Conservation (phyloP, 2,113 vertebrate species). For the Centropus unirufus region DNA sequence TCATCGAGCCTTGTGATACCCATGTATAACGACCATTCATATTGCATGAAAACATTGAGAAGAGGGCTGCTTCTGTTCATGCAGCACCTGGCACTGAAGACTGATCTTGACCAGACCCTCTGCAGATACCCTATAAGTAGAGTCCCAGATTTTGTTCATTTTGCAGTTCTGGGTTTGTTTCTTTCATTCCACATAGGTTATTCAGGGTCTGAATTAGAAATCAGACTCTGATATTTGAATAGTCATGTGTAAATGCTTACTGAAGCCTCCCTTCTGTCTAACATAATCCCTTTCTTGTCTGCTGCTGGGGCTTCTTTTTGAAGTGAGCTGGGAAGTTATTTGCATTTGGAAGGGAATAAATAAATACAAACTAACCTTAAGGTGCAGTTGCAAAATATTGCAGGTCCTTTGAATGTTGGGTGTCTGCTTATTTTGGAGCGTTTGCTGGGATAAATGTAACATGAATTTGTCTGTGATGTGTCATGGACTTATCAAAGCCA, state of each 20-base stretch:
- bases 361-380: conserved; percentile 39
- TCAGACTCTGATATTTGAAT: background rate
- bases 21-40: fast-evolving
- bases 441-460: background rate
- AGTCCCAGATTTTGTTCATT: background rate
- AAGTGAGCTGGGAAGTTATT: background rate
- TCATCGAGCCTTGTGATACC: background rate
- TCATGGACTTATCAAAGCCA: conserved; percentile 4
- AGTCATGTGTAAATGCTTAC: background rate
- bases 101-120: background rate
- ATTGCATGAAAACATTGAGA: background rate
- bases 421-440: conserved; percentile 23
- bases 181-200: background rate
- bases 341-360: conserved; percentile 31
- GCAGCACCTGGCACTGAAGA: background rate
- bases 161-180: background rate
- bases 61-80: background rate
- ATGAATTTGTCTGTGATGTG: conserved; percentile 4
- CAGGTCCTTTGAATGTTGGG: background rate
- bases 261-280: background rate
- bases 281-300: conserved; percentile 34
- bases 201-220: conserved; percentile 2
- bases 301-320: background rate
- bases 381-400: background rate
- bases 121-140: background rate